Evolutionary conservation across 1,140 invertebrate genomes (phyloP).

Genomic region (Periplaneta americana): DNA sequence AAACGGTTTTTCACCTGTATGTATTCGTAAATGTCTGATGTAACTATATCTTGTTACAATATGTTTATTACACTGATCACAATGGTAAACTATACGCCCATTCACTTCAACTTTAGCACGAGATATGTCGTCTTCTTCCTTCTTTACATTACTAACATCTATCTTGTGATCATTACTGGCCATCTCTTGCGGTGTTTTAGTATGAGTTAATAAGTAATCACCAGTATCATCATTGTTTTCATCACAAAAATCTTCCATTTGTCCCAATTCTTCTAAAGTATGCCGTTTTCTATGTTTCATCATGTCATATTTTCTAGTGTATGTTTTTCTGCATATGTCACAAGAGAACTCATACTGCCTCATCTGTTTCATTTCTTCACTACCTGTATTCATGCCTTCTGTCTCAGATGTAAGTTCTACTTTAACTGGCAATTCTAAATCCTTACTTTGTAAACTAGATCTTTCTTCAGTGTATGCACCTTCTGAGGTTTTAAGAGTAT

Average conservation of each 20-base stretch:
- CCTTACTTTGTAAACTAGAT: neutral
- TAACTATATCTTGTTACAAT: constrained; percentile 53
- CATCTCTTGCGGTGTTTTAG: neutral
- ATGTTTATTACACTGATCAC: constrained; percentile 50
- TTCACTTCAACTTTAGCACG: constrained; percentile 40
- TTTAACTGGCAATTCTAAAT: neutral
- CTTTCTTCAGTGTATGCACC: neutral
- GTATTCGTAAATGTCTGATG: constrained; percentile 54
- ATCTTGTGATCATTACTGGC: neutral
- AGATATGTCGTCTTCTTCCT: constrained; percentile 39
- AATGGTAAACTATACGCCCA: constrained; percentile 46
- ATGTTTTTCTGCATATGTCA: neutral
- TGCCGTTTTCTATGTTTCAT: constrained; percentile 5
- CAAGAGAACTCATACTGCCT: neutral
- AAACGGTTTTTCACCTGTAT: constrained; percentile 67
- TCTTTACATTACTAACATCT: constrained; percentile 17
- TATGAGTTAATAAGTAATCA: neutral
- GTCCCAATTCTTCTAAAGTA: neutral
- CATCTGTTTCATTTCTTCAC: neutral
- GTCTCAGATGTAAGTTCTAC: neutral
- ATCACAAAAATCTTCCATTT: neutral
- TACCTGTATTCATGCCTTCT: neutral
- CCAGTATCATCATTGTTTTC: neutral
- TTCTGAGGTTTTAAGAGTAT: neutral
- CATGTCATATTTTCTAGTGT: constrained; percentile 5